Evolutionary conservation across 2,797 vertebrate species (phyloP), one percentile per base, ranked within the genome.

Genomic region (Leptoclinus maculatus): DNA sequence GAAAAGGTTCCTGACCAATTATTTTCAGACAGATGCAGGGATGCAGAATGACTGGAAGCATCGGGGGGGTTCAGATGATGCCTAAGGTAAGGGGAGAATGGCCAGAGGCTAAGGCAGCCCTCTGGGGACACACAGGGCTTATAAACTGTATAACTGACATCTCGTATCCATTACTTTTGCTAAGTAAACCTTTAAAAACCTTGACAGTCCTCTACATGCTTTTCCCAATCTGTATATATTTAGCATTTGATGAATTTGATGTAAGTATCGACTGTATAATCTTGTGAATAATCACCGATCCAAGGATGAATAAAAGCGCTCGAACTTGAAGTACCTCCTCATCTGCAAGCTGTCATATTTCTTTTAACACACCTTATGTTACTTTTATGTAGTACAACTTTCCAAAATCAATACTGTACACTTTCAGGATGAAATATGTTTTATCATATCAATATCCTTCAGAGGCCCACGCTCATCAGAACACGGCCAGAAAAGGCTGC

Each of bases 161-260:
- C 96, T 97, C 97, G 97, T 96, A 98, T 98, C 97, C 96, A 98
- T 98, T 97, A 98, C 97, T 96, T 96, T 97, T 97, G 96, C 97
- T 98, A 98, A 99, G 96, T 98, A 98, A 97, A 97, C 96, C 97
- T 98, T 98, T 98, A 98, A 98, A 97, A 98, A 97, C 96, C 96
- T 96, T 97, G 97, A 97, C 97, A 97, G 96, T 96, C 94, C 93
- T 95, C 94, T 94, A 95, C 95, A 94, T 96, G 89, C 81, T 88
- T 93, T 83, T 84, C 87, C 81, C 83, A 82, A 70, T 76, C 79
- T 87, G 87, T 92, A 89, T 92, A 88, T 91, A 95, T 96, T 96
- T 96, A 94, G 93, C 93, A 97, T 97, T 95, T 96, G 96, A 95
- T 95, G 91, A 96, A 96, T 95, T 95, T 95, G 90, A 93, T 86